phyloP scores from a whole-genome alignment of 64 coral and sea anemone genomes.

The Pocillopora verrucosa region DNA sequence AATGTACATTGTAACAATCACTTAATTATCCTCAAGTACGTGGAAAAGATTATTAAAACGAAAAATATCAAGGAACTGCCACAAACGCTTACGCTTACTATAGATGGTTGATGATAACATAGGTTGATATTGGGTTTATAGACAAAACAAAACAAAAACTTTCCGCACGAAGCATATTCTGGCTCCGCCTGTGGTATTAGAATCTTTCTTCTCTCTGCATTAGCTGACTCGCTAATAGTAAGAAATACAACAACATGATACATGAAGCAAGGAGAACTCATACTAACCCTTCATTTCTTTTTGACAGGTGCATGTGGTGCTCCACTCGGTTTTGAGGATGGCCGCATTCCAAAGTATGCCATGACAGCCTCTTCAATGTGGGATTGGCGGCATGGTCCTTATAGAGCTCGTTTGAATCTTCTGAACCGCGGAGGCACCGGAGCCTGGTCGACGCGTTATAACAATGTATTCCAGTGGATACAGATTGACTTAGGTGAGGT shows the following conservation, averaged over 20 bases:
- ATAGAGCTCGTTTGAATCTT: constrained; percentile 42
- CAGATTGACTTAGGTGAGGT: constrained; percentile 37
- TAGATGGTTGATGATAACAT: too few species aligned
- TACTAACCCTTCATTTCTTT: background rate
- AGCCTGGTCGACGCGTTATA: constrained; percentile 46
- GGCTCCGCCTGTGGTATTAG: too few species aligned
- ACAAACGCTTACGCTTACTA: too few species aligned
- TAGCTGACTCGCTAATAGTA: too few species aligned
- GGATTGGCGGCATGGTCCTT: constrained; percentile 53
- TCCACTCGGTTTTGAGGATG: constrained; percentile 56
- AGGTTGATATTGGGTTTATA: background rate
- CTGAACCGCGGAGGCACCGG: constrained; percentile 44
- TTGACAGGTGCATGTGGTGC: constrained; percentile 36
- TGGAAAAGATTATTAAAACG: too few species aligned
- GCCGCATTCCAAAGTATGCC: constrained; percentile 34
- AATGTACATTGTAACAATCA: too few species aligned
- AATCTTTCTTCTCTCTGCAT: too few species aligned
- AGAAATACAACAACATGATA: too few species aligned
- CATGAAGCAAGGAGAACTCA: background rate
- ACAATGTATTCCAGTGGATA: constrained; percentile 56
- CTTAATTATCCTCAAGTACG: too few species aligned
- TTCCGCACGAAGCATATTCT: background rate
- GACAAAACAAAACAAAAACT: background rate
- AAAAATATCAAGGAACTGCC: too few species aligned
- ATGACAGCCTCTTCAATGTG: constrained; percentile 46